Conservation (phyloP, 2,113 vertebrate genomes). For the Eonycteris spelaea region DNA sequence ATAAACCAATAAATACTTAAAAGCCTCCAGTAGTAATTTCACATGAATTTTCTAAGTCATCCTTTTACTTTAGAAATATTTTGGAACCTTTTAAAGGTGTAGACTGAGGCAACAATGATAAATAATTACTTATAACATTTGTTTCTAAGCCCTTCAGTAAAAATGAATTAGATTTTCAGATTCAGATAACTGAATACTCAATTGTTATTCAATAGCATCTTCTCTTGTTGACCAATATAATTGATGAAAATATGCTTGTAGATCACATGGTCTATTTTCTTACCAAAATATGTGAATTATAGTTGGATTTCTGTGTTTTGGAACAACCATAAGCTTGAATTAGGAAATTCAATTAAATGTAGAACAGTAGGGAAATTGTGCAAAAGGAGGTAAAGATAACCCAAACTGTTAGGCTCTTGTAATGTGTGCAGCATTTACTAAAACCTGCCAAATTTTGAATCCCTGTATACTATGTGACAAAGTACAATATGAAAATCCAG, state of each 20-base stretch:
- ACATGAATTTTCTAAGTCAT: not conserved
- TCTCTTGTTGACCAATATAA: slow-evolving; percentile 44
- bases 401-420: not conserved
- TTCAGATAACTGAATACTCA: not conserved
- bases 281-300: slow-evolving; percentile 35
- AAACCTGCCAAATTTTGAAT: slow-evolving; percentile 45
- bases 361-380: not conserved
- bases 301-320: slow-evolving; percentile 46
- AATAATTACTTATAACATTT: not conserved
- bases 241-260: slow-evolving; percentile 30
- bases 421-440: not conserved
- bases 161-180: slow-evolving; percentile 3
- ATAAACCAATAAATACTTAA: not conserved
- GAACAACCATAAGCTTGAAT: slow-evolving; percentile 7
- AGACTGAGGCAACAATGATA: not conserved
- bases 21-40: not conserved
- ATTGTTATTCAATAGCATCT: slow-evolving; percentile 6
- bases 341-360: slow-evolving; percentile 51
- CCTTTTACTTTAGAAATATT: slow-evolving; percentile 23
- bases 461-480: slow-evolving; percentile 56
- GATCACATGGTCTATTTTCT: not conserved
- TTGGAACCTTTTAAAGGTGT: not conserved
- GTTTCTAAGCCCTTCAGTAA: slow-evolving; percentile 1
- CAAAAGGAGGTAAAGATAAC: not conserved
- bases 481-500: slow-evolving; percentile 70